Percentiles rank a stretch among this genome's conserved stretches.
Evolutionary conservation across 2,888 invertebrate genomes (phyloP).

Genomic region (Taenaris catops): DNA sequence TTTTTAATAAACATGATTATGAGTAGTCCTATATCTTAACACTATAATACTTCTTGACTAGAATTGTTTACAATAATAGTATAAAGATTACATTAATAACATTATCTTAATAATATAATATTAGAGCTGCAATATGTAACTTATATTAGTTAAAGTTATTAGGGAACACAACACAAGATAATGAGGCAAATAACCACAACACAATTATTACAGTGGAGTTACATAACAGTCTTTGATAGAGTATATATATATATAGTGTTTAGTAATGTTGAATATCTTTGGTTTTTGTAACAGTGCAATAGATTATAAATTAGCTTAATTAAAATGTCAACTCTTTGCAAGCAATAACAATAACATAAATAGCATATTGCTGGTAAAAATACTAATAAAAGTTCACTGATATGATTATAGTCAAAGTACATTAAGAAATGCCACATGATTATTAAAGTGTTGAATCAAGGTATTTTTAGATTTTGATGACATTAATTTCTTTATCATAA

Average conservation of each 20-base stretch:
- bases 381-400: too few relatives aligned
- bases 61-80: slow-evolving; percentile 13
- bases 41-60: slow-evolving; percentile 18
- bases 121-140: slow-evolving; percentile 8
- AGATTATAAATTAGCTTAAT: too few relatives aligned
- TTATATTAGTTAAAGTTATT: slow-evolving; percentile 12
- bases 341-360: too few relatives aligned
- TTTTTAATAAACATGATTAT: not conserved
- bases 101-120: slow-evolving; percentile 4
- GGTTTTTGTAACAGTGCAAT: too few relatives aligned
- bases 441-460: too few relatives aligned
- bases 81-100: slow-evolving; percentile 11
- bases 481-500: too few relatives aligned
- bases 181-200: slow-evolving; percentile 14
- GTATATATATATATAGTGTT: not conserved
- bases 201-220: slow-evolving; percentile 8
- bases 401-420: too few relatives aligned
- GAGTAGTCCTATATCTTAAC: slow-evolving; percentile 1
- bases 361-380: too few relatives aligned
- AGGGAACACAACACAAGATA: slow-evolving; percentile 17
- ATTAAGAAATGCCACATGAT: too few relatives aligned
- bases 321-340: too few relatives aligned
- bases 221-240: slow-evolving; percentile 15
- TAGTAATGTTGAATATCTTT: too few relatives aligned
- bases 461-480: too few relatives aligned